These are phyloP conservation scores for Carposina sasakii DNA, from an alignment of 1,140 invertebrate genomes.

Conservation along the genomic window DNA sequence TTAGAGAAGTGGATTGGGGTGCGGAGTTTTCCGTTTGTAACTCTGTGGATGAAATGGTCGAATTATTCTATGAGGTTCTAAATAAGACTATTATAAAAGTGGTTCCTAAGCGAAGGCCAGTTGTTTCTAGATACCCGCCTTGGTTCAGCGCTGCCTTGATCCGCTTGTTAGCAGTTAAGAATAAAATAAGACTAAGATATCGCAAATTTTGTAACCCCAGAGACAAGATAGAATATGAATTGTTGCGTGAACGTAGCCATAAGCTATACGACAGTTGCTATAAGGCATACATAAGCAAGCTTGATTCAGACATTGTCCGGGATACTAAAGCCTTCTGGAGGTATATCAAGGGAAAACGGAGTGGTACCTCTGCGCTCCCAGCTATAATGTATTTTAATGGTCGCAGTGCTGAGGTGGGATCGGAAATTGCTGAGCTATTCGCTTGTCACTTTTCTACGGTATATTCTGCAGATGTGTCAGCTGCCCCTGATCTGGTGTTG, in stretches of 20 bases:
- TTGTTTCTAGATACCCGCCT: neutral
- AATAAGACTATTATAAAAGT: neutral
- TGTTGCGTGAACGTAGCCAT: neutral
- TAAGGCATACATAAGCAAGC: neutral
- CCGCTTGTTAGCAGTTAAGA: neutral
- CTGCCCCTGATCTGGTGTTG: neutral
- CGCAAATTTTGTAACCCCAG: slow-evolving; percentile 2
- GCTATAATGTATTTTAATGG: neutral
- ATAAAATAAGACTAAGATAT: neutral
- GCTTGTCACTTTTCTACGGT: neutral
- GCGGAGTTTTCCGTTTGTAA: neutral
- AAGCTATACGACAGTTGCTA: neutral
- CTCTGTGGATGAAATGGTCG: neutral
- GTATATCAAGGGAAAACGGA: neutral
- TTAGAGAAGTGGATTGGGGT: neutral
- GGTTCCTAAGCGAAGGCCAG: neutral
- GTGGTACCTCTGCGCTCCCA: neutral
- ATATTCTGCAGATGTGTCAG: neutral
- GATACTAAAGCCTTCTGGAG: slow-evolving; percentile 1
- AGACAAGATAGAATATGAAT: neutral
- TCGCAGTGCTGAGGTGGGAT: neutral
- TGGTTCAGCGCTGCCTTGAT: neutral
- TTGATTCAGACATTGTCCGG: neutral
- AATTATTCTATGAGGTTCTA: neutral
- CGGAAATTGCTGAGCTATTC: neutral